A percentile compares a stretch with the other conserved stretches of the same genome.
These are phyloP conservation scores for Eurytoma adleriae DNA, from an alignment of 2,888 invertebrate species.

Conservation along the genomic window DNA sequence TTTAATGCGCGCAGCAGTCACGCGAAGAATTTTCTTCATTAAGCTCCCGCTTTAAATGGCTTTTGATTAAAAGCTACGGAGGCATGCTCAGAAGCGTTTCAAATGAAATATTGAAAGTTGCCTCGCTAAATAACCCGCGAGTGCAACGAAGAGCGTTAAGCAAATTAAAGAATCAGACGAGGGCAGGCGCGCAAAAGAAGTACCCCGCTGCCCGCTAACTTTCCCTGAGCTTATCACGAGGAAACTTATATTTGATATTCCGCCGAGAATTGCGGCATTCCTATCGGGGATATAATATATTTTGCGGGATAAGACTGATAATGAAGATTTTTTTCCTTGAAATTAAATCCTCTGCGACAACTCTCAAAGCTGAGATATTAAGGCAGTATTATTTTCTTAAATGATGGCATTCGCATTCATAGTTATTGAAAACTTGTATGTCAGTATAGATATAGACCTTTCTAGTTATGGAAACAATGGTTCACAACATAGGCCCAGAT, in stretches of 20 bases:
- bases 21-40: slow-evolving; percentile 28
- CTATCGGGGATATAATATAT: too few relatives aligned
- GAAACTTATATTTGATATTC: slow-evolving; percentile 11
- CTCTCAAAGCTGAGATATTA: too few relatives aligned
- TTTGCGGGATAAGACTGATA: too few relatives aligned
- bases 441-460: too few relatives aligned
- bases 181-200: neutral
- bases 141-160: neutral
- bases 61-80: slow-evolving; percentile 26
- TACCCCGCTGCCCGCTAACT: neutral
- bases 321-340: too few relatives aligned
- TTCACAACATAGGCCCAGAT: too few relatives aligned
- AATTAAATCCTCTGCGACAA: too few relatives aligned
- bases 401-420: too few relatives aligned
- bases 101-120: slow-evolving; percentile 25
- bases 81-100: neutral
- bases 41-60: slow-evolving; percentile 9
- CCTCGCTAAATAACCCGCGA: neutral
- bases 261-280: neutral
- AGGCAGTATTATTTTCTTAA: too few relatives aligned
- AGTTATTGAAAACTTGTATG: too few relatives aligned
- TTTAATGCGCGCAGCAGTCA: neutral
- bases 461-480: too few relatives aligned
- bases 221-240: neutral
- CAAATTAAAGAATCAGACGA: slow-evolving; percentile 24